Conservation (phyloP, 2,113 vertebrate species). For the Melanerpes formicivorus region DNA sequence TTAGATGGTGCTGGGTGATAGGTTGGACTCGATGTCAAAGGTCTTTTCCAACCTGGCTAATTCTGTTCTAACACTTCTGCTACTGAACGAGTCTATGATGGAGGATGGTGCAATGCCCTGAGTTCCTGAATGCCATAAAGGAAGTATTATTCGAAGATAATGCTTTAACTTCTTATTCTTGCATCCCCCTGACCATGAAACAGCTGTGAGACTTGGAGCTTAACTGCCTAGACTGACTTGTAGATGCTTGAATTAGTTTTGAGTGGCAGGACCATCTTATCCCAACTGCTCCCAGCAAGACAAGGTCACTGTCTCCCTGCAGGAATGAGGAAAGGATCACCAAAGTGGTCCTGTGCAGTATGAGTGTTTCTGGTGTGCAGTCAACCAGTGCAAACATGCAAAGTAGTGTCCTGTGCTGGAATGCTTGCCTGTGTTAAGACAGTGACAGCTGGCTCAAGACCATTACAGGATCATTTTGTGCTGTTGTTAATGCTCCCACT, state of each 20-base stretch:
- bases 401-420: neutral
- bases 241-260: neutral
- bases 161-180: neutral
- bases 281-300: neutral
- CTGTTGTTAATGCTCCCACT: neutral
- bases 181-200: neutral
- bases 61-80: neutral
- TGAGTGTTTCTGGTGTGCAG: neutral
- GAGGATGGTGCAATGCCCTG: neutral
- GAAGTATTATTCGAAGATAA: neutral
- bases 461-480: neutral
- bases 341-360: neutral
- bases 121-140: neutral
- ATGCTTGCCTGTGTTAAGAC: neutral
- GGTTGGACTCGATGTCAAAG: no score
- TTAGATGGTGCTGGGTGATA: no score
- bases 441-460: neutral
- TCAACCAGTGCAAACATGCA: neutral
- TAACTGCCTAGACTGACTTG: neutral
- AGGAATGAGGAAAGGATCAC: neutral
- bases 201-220: neutral
- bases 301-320: neutral
- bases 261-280: neutral
- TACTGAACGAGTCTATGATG: neutral
- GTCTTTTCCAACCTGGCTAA: no score